phyloP scores from a whole-genome alignment of 2,888 invertebrate genomes.

The Noctua fimbriata region DNA sequence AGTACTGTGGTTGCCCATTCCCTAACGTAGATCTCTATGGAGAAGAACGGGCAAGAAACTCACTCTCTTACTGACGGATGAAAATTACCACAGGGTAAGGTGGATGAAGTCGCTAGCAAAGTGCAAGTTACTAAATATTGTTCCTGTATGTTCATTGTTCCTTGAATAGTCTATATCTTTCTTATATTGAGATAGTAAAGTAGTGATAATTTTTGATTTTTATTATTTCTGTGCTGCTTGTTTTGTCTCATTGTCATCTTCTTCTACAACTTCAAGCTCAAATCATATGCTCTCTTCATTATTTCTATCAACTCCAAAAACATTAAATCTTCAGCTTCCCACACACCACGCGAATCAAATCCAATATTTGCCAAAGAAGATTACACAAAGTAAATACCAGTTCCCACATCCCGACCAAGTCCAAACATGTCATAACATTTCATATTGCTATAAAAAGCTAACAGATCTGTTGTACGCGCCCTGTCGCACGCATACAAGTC shows the following conservation, averaged over 20 bases:
- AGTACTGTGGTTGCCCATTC: no score
- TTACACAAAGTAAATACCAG: slow-evolving; percentile 51
- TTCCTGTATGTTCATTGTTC: no score
- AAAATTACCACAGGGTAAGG: neutral
- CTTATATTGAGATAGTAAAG: no score
- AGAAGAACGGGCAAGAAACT: no score
- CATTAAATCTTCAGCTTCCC: slow-evolving; percentile 31
- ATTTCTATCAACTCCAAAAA: neutral
- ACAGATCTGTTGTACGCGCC: slow-evolving; percentile 76
- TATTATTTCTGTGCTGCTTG: neutral
- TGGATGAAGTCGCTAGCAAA: neutral
- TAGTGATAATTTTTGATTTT: neutral
- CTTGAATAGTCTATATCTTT: no score
- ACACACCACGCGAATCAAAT: slow-evolving; percentile 40
- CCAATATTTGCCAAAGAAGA: slow-evolving; percentile 58
- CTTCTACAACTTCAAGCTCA: neutral
- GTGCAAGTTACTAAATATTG: neutral
- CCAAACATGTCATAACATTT: slow-evolving; percentile 82
- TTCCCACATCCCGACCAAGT: slow-evolving; percentile 76
- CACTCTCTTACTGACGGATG: neutral
- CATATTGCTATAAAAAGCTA: slow-evolving; percentile 71
- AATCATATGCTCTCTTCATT: neutral
- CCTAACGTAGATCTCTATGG: no score
- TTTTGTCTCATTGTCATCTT: neutral
- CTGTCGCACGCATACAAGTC: slow-evolving; percentile 80